Base-by-base conservation (phyloP, 1,140 invertebrate species). In the Plodia interpunctella region DNA sequence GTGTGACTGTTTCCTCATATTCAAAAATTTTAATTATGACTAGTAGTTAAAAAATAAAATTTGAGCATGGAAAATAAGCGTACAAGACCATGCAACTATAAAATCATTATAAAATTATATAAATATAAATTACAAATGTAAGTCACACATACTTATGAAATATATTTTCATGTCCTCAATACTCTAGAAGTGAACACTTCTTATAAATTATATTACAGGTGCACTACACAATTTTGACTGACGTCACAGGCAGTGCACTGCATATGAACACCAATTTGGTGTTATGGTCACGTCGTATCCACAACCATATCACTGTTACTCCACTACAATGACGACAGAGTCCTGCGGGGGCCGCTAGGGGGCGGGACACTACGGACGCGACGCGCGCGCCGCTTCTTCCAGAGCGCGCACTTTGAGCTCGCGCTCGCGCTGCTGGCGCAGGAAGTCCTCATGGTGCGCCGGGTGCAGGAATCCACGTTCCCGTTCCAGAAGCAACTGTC, bases 331-430 rank as follows among this genome's bases (percentile, higher is more conserved):
- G 54, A 80, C 72, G 65, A 64, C 72, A 56, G 70, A 61, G 70
- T 70, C 70, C 62, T 63, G 61, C 64, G 66, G 66, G 66, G 67
- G 66, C 59, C 66, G 66, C 61, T 74, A 72, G 72, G 70, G 5
- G 35, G 68, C 30, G 51, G 64, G 60, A 32, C 72, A 74, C 76
- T 93, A 94, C 77, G 92, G 92, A 63, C 94, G 91, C 70, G 93
- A 93, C 70, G 94, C 94, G 81, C 95, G 92, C 61, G 95, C 95
- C 59, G 95, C 95, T 91, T 96, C 95, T 90, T 96, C 95, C 68
- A 96, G 90, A 59, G 94, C 95, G 75, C 95, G 92, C 78, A 96
- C 94, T 91, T 96, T 96, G 70, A 96, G 91, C 90, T 96, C 95
- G 51, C 95, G 91, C 76, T 96, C 95, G 56, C 95, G 92, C 83